Evolutionary conservation across 1,140 invertebrate genomes (phyloP), one percentile per base, ranked within the genome.

Genomic region (Atta texana): DNA sequence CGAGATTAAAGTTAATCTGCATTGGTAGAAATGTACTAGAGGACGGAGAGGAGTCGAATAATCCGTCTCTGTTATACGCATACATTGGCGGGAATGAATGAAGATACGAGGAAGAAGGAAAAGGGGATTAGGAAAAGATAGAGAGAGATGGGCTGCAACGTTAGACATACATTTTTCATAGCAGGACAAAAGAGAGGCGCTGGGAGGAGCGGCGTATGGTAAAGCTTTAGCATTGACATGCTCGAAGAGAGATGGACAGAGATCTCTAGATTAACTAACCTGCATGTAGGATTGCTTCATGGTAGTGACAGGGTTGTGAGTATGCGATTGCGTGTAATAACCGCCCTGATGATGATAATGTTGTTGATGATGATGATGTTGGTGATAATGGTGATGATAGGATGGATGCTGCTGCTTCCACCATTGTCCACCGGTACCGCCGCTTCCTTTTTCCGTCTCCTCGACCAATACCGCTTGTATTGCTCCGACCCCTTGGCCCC

Each of bases 261-360:
- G 74, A 82, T 81, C 31, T 71, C 80, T 69, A 89, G 76, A 86
- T 89, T 86, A 86, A 95, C 94, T 93, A 94, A 95, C 95, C 95
- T 95, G 95, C 94, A 95, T 95, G 74, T 94, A 95, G 87, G 95
- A 95, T 92, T 95, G 95, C 93, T 94, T 95, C 93, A 95, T 94
- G 88, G 93, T 94, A 92, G 92, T 94, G 92, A 94, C 94, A 87
- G 95, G 94, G 91, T 94, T 94, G 93, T 95, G 94, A 93, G 92
- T 92, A 87, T 95, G 93, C 88, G 93, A 93, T 93, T 94, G 94
- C 88, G 93, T 91, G 92, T 94, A 95, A 91, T 94, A 94, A 95
- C 92, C 92, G 92, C 92, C 92, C 86, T 94, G 94, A 90, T 93
- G 94, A 91, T 94, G 93, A 87, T 94, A 94, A 85, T 94, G 93